Evolutionary conservation across 2,113 vertebrate species (phyloP).

Genomic region (Oryzias curvinotus): DNA sequence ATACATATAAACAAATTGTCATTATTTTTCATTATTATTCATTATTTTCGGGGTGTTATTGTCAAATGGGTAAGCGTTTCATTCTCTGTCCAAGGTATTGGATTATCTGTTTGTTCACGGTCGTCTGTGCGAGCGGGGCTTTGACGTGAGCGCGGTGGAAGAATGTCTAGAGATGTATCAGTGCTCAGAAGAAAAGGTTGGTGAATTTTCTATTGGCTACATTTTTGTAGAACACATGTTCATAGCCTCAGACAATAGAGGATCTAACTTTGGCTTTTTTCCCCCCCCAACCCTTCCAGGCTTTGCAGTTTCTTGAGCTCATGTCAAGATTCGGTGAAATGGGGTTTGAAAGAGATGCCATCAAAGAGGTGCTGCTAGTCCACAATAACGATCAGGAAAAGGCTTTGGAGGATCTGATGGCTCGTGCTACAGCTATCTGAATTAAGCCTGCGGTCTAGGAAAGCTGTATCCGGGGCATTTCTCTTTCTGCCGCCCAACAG

Average conservation of each 20-base stretch:
- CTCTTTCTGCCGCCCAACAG: conserved; percentile 42
- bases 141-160: conserved; percentile 91
- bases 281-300: conserved; percentile 69
- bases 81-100: conserved; percentile 79
- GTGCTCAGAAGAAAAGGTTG: conserved; percentile 95
- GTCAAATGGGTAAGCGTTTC: conserved; percentile 7
- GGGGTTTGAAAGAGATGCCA: conserved; percentile 94
- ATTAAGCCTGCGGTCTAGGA: conserved; percentile 38
- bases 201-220: conserved; percentile 25
- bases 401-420: conserved; percentile 95
- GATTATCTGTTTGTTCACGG: conserved; percentile 93
- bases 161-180: conserved; percentile 96
- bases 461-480: conserved; percentile 32
- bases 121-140: conserved; percentile 94
- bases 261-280: neutral
- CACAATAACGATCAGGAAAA: conserved; percentile 95
- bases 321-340: conserved; percentile 98
- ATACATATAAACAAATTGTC: too few species aligned
- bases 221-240: neutral
- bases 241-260: neutral
- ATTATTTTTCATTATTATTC: too few species aligned
- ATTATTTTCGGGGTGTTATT: neutral
- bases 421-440: conserved; percentile 92
- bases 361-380: conserved; percentile 92
- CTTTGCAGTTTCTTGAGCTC: conserved; percentile 92